phyloP scores from a whole-genome alignment of 2,113 vertebrate species.

The Hyperopisus bebe region DNA sequence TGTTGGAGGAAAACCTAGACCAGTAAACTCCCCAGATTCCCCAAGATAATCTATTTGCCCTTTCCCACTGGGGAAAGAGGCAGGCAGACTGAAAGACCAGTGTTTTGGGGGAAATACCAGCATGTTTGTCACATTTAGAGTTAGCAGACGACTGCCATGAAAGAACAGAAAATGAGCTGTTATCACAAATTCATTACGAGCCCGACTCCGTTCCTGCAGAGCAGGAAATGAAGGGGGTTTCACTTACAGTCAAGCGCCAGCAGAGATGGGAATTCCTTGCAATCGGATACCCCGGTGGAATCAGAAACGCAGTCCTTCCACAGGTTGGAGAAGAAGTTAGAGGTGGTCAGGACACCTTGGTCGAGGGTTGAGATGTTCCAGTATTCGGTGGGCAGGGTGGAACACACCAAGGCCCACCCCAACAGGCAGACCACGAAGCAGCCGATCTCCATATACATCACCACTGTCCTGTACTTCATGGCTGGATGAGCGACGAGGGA shows the following conservation, averaged over 20 bases:
- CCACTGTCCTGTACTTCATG: conserved; percentile 50
- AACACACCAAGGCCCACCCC: conserved; percentile 83
- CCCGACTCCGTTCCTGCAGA: background rate
- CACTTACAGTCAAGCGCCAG: conserved; percentile 80
- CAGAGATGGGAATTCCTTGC: conserved; percentile 88
- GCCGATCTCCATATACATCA: conserved; percentile 74
- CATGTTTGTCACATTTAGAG: background rate
- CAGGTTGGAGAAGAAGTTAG: conserved; percentile 83
- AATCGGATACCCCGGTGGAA: conserved; percentile 85
- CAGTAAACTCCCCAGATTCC: background rate
- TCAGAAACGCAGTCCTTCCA: conserved; percentile 88
- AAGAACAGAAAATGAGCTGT: conserved; percentile 13
- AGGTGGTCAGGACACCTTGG: conserved; percentile 74
- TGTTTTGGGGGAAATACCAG: conserved; percentile 1
- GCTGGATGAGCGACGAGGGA: background rate
- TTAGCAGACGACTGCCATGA: background rate
- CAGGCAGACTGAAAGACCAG: background rate
- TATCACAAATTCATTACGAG: conserved; percentile 18
- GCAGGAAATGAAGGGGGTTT: conserved; percentile 21
- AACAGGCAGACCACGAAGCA: conserved; percentile 73
- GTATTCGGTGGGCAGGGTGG: conserved; percentile 83
- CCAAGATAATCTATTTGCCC: background rate
- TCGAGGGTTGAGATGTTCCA: conserved; percentile 85
- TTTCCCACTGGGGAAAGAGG: background rate
- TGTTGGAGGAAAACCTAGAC: background rate